A percentile compares a stretch with the other conserved stretches of the same genome.
These are phyloP conservation scores for Palythoa heliodiscus DNA, from an alignment of 92 coral and sea anemone species.

Conservation along the genomic window DNA sequence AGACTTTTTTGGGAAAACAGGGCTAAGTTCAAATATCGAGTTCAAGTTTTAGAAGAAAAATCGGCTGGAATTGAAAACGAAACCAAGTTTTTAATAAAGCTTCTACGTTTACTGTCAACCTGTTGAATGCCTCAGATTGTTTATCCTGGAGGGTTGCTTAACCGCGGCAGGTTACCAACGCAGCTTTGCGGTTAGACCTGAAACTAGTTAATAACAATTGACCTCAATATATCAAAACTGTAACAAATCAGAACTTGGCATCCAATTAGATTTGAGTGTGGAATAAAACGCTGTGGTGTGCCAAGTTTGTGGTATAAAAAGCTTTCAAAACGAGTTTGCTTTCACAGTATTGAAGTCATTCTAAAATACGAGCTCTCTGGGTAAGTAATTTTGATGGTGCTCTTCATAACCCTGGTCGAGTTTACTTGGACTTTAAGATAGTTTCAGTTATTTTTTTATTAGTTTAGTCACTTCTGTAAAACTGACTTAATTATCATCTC, in stretches of 20 bases:
- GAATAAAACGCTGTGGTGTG: constrained; percentile 3
- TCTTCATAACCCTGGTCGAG: not conserved
- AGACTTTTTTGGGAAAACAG: not conserved
- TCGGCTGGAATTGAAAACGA: not conserved
- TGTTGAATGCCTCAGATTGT: constrained; percentile 18
- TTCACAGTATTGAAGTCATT: constrained; percentile 11
- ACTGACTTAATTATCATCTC: too few relatives aligned
- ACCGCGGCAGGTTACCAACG: constrained; percentile 24
- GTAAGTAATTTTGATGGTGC: not conserved
- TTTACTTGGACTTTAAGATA: not conserved
- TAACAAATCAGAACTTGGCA: not conserved
- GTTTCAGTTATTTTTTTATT: not conserved
- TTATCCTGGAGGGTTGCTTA: not conserved
- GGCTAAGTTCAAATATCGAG: not conserved
- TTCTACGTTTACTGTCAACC: constrained; percentile 1
- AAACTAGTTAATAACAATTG: not conserved
- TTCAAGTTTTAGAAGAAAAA: not conserved
- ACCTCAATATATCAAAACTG: constrained; percentile 15
- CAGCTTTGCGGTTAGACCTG: constrained; percentile 17
- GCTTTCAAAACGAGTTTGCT: constrained; percentile 18
- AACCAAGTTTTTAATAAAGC: not conserved
- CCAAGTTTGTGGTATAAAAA: constrained; percentile 32
- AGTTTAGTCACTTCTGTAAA: not conserved
- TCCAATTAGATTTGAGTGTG: constrained; percentile 27
- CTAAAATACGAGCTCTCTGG: constrained; percentile 10